Percentiles rank a stretch among this genome's conserved stretches.
phyloP scores from a whole-genome alignment of 2,888 invertebrate species.

The Mycalesis mineus region DNA sequence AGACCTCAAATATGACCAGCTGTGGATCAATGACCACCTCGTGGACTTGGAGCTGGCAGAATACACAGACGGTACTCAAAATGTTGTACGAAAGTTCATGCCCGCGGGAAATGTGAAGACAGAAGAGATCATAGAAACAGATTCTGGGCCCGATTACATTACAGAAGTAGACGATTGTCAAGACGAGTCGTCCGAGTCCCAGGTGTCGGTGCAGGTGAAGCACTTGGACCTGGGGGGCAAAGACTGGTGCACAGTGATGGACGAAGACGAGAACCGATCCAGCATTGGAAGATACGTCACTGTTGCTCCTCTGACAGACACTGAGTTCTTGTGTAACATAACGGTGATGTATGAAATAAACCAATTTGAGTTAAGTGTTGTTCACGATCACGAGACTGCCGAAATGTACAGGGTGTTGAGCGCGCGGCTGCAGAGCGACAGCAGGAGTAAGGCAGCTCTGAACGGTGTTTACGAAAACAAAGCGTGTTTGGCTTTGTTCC shows the following conservation, averaged over 20 bases:
- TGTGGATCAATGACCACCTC: constrained; percentile 68
- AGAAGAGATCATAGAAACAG: constrained; percentile 37
- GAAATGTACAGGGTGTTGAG: constrained; percentile 69
- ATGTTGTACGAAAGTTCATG: constrained; percentile 45
- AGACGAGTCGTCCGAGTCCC: constrained; percentile 32
- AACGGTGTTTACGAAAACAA: constrained; percentile 64
- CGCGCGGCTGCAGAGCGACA: constrained; percentile 68
- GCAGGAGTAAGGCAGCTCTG: constrained; percentile 56
- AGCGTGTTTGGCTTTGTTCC: constrained; percentile 81
- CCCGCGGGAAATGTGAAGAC: constrained; percentile 25
- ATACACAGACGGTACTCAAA: constrained; percentile 55
- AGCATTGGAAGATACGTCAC: constrained; percentile 35
- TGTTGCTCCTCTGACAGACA: constrained; percentile 39
- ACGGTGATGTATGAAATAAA: constrained; percentile 50
- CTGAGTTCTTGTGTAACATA: constrained; percentile 54
- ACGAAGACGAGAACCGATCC: constrained; percentile 41
- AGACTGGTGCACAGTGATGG: constrained; percentile 56
- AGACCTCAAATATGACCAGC: constrained; percentile 55
- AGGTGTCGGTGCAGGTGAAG: constrained; percentile 40
- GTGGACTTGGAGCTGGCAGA: constrained; percentile 65
- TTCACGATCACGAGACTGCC: constrained; percentile 57
- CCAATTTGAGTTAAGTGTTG: constrained; percentile 52
- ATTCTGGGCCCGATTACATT: constrained; percentile 57
- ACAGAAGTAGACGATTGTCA: constrained; percentile 45
- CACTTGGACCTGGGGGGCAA: constrained; percentile 40